These are phyloP conservation scores for Hassar affinis DNA, from an alignment of 2,113 vertebrate genomes.

Conservation along the genomic window DNA sequence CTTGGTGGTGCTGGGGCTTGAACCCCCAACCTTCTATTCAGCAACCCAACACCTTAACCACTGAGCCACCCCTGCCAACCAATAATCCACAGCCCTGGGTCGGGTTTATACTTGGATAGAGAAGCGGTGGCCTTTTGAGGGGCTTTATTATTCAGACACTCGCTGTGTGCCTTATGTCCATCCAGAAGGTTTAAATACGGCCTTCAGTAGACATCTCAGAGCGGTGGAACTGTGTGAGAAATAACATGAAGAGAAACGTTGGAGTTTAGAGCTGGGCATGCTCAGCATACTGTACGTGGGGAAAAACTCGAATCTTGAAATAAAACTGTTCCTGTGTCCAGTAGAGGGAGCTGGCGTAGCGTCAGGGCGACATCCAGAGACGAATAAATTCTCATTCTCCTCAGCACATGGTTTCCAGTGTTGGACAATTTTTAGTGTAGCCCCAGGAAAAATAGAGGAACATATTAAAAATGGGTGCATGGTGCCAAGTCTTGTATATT, in stretches of 20 bases:
- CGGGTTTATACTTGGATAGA: neutral
- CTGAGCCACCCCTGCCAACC: too few species aligned
- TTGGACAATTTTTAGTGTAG: neutral
- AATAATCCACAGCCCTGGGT: neutral
- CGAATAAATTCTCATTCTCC: neutral
- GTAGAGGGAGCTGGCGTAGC: slow-evolving; percentile 40
- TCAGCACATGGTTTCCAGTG: neutral
- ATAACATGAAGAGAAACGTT: neutral
- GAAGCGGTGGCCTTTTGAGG: neutral
- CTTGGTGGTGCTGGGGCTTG: too few species aligned
- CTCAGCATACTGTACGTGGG: too few species aligned
- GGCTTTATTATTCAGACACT: neutral
- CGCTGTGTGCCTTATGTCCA: too few species aligned
- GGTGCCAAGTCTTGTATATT: neutral
- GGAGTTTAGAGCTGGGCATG: neutral
- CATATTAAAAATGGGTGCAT: neutral
- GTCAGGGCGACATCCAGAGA: neutral
- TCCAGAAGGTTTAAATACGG: too few species aligned
- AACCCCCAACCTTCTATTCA: too few species aligned
- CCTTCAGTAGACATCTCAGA: neutral
- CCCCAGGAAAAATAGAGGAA: neutral
- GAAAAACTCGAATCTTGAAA: neutral
- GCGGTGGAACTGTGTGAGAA: neutral
- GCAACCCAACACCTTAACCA: too few species aligned
- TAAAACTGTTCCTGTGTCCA: neutral